Percentiles rank a stretch among this genome's conserved stretches.
phyloP scores from a whole-genome alignment of 2,888 invertebrate genomes.

The Nasonovia ribisnigri region DNA sequence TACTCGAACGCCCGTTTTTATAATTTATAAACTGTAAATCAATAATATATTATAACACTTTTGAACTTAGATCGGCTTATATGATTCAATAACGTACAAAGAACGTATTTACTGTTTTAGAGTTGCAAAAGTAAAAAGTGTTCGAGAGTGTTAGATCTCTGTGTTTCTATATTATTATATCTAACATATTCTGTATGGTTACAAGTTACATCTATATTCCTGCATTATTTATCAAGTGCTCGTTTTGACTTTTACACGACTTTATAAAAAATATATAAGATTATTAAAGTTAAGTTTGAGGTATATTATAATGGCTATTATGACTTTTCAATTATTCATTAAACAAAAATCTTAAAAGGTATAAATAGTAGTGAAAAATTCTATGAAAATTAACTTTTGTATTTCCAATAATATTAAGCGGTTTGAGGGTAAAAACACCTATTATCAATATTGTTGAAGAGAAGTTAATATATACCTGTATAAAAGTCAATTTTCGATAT shows the following conservation, averaged over 20 bases:
- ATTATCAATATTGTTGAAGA: no score
- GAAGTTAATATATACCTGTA: no score
- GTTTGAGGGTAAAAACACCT: no score
- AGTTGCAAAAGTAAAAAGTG: not conserved
- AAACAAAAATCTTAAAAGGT: no score
- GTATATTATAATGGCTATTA: not conserved
- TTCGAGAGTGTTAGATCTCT: not conserved
- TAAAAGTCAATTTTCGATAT: no score
- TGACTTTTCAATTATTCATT: not conserved
- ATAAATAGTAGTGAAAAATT: no score
- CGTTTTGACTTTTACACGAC: not conserved
- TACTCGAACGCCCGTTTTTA: not conserved
- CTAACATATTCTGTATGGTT: not conserved
- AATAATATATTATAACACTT: not conserved
- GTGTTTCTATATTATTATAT: not conserved
- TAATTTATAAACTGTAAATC: not conserved
- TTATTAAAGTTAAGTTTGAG: not conserved
- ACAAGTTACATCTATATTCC: not conserved
- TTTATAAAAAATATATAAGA: not conserved
- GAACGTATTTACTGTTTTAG: no score
- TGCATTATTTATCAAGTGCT: not conserved
- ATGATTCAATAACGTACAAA: not conserved
- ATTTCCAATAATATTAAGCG: no score
- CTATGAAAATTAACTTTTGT: no score
- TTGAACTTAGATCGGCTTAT: not conserved